A percentile compares a stretch with the other conserved stretches of the same genome.
Conservation (phyloP, 35 echinoderm and acorn worm genomes). For the Heliocidaris erythrogramma region DNA sequence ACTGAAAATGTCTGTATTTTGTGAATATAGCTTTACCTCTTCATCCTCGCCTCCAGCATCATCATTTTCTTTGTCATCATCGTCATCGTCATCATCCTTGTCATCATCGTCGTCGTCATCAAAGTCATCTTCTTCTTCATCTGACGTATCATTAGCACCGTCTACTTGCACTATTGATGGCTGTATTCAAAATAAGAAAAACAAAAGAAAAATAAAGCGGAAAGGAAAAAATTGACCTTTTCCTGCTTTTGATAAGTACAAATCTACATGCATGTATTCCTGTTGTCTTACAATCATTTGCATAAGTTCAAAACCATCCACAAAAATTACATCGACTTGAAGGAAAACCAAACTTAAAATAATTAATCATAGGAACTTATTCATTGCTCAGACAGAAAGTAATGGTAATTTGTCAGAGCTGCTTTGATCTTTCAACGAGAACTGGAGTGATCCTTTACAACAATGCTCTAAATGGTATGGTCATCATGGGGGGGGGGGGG, state of each 20-base stretch:
- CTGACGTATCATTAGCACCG: conserved; percentile 92
- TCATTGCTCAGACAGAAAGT: too few relatives aligned
- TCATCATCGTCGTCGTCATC: conserved; percentile 86
- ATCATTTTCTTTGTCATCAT: conserved; percentile 85
- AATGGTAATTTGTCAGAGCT: too few relatives aligned
- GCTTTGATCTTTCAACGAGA: too few relatives aligned
- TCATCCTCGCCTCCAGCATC: conserved; percentile 65
- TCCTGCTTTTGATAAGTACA: neutral
- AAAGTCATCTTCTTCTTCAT: conserved; percentile 84
- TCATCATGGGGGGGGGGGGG: too few relatives aligned
- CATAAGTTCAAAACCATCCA: too few relatives aligned
- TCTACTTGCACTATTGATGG: conserved; percentile 80
- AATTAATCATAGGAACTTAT: too few relatives aligned
- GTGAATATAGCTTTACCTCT: conserved; percentile 54
- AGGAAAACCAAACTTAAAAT: too few relatives aligned
- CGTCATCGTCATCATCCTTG: conserved; percentile 68
- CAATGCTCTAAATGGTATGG: too few relatives aligned
- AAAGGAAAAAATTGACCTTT: neutral
- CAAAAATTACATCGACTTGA: too few relatives aligned
- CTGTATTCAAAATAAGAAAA: neutral
- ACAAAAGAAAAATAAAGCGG: neutral
- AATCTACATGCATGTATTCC: neutral
- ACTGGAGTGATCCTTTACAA: too few relatives aligned
- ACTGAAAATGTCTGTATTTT: too few relatives aligned
- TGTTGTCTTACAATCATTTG: neutral